Percentiles rank a stretch among this genome's conserved stretches.
phyloP scores from a whole-genome alignment of 2,888 invertebrate species.

The Archips crataeganus region DNA sequence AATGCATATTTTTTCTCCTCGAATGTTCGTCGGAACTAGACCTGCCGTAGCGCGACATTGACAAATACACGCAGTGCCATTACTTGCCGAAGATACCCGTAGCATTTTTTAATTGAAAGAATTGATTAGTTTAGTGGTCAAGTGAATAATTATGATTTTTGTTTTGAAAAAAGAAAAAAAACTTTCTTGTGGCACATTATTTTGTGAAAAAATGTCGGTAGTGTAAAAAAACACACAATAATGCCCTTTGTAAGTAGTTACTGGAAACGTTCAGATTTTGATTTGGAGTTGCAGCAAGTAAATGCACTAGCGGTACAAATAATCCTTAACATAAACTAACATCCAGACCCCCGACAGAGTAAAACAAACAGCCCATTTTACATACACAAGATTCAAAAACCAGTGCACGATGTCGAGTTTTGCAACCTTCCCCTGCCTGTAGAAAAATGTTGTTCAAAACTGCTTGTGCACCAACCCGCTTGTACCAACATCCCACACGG shows the following conservation, averaged over 20 bases:
- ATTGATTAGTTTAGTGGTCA: no score
- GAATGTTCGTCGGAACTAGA: constrained; percentile 42
- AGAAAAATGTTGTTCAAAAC: neutral
- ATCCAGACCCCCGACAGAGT: constrained; percentile 6
- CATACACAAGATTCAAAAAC: constrained; percentile 24
- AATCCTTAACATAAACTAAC: neutral
- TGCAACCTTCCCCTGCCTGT: neutral
- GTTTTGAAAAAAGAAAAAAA: no score
- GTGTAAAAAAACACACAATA: no score
- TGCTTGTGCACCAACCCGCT: neutral
- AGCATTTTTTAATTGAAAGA: no score
- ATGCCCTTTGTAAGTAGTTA: no score
- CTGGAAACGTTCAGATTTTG: no score
- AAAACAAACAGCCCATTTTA: constrained; percentile 16
- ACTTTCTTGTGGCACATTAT: no score
- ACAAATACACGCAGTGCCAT: constrained; percentile 9
- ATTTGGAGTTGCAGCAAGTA: neutral
- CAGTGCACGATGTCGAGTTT: constrained; percentile 5
- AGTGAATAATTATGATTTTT: no score
- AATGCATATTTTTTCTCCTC: constrained; percentile 80
- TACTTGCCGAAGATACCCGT: constrained; percentile 12
- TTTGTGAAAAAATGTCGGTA: no score
- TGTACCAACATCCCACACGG: neutral
- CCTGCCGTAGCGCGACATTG: constrained; percentile 25
- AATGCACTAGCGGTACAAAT: constrained; percentile 10